Percentiles rank a stretch among this genome's conserved stretches.
phyloP scores from a whole-genome alignment of 2,888 invertebrate genomes.

The Philonicus albiceps region DNA sequence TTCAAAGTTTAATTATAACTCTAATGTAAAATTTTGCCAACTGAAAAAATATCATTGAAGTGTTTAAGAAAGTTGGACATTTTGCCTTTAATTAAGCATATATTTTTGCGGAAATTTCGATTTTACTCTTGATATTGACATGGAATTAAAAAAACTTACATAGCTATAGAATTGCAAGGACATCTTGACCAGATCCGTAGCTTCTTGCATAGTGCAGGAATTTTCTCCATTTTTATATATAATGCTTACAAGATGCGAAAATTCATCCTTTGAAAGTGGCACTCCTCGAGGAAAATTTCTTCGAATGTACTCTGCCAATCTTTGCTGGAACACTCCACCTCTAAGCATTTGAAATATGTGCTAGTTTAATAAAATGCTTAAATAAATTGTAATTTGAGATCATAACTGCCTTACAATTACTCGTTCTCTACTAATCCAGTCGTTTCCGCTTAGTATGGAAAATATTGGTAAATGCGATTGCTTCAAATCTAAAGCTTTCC shows the following conservation, averaged over 20 bases:
- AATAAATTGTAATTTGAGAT: background rate
- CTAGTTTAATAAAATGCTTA: background rate
- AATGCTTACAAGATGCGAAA: background rate
- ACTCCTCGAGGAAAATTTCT: slow-evolving; percentile 31
- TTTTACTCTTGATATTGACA: too few species aligned
- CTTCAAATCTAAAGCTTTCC: slow-evolving; percentile 28
- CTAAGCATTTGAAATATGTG: background rate
- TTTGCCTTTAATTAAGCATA: background rate
- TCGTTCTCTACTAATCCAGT: slow-evolving; percentile 11
- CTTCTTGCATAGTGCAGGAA: background rate
- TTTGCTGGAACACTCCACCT: background rate
- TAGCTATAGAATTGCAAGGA: slow-evolving; percentile 38
- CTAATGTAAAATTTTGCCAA: too few species aligned
- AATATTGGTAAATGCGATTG: slow-evolving; percentile 47
- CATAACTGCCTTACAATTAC: background rate
- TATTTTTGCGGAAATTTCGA: background rate
- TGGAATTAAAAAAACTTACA: too few species aligned
- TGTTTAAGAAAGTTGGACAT: too few species aligned
- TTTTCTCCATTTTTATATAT: slow-evolving; percentile 39
- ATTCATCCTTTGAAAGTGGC: background rate
- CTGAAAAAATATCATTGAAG: too few species aligned
- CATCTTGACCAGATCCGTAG: background rate
- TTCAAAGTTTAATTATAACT: too few species aligned
- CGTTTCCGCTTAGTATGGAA: slow-evolving; percentile 45
- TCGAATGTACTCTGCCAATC: slow-evolving; percentile 23